Conservation (phyloP, 2,797 vertebrate species). For the Phalloptychus januarius region DNA sequence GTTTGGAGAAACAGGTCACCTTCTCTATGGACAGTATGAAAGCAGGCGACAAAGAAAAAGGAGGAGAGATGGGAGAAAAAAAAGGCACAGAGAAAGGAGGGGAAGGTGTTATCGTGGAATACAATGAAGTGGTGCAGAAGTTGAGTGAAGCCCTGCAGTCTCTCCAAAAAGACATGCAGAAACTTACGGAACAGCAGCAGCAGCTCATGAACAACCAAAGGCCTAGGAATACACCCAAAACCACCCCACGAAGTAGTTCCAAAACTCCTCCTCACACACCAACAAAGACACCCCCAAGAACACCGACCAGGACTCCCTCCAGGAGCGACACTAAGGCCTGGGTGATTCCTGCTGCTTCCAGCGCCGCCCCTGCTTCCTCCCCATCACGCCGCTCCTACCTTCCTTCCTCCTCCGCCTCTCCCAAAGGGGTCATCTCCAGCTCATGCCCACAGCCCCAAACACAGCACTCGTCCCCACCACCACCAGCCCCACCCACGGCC, state of each 20-base stretch:
- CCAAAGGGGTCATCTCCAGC: conserved; percentile 70
- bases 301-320: conserved; percentile 62
- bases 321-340: conserved; percentile 75
- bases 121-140: conserved; percentile 90
- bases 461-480: conserved; percentile 78
- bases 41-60: conserved; percentile 49
- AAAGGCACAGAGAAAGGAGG: conserved; percentile 42
- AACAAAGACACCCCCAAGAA: conserved; percentile 67
- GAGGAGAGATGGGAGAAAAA: conserved; percentile 49
- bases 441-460: conserved; percentile 78
- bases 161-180: conserved; percentile 90
- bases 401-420: conserved; percentile 51
- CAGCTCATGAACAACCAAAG: conserved; percentile 83
- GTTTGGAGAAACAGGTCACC: conserved; percentile 88
- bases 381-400: conserved; percentile 62
- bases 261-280: conserved; percentile 67
- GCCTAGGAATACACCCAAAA: conserved; percentile 57
- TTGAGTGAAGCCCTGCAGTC: conserved; percentile 87
- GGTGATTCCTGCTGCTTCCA: conserved; percentile 79
- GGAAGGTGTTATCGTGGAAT: conserved; percentile 79
- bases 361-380: conserved; percentile 49
- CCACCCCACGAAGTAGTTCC: conserved; percentile 43
- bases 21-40: conserved; percentile 86
- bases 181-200: conserved; percentile 90
- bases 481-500: conserved; percentile 81